Conservation (phyloP, 2,113 vertebrate species). For the Turdus rufiventris region DNA sequence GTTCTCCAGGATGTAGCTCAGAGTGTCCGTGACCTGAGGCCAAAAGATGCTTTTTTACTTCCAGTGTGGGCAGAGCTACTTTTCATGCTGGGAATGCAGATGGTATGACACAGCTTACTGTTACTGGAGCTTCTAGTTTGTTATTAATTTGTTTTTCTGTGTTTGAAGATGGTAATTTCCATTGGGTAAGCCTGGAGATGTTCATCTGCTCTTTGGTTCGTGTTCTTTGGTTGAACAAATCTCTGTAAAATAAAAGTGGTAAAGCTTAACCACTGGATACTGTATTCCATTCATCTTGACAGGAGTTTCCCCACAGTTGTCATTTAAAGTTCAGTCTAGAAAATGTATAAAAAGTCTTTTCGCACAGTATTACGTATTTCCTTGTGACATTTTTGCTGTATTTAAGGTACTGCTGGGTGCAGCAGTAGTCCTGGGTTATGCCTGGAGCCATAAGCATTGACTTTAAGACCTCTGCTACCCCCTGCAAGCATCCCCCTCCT, state of each 20-base stretch:
- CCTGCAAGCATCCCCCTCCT: background rate
- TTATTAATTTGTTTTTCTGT: conserved; percentile 14
- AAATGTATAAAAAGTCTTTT: background rate
- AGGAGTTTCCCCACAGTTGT: background rate
- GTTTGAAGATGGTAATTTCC: conserved; percentile 22
- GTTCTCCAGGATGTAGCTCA: background rate
- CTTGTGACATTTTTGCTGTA: fast-evolving
- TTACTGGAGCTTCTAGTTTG: background rate
- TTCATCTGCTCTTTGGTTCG: background rate
- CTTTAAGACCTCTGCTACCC: background rate
- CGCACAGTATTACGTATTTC: background rate
- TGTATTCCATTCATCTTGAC: background rate
- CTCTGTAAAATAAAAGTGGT: background rate
- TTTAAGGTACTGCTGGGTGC: background rate
- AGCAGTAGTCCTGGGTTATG: background rate
- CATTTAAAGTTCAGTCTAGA: background rate
- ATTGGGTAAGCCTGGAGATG: background rate
- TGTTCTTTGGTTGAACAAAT: background rate
- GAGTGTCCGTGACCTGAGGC: background rate
- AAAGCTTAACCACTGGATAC: background rate
- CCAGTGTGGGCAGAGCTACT: background rate
- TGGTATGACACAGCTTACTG: conserved; percentile 41
- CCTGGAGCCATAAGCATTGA: background rate
- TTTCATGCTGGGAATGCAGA: conserved; percentile 36
- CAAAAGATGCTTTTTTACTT: background rate